Evolutionary conservation across 2,113 vertebrate species (phyloP), one percentile per base, ranked within the genome.

Genomic region (Lathamus discolor): DNA sequence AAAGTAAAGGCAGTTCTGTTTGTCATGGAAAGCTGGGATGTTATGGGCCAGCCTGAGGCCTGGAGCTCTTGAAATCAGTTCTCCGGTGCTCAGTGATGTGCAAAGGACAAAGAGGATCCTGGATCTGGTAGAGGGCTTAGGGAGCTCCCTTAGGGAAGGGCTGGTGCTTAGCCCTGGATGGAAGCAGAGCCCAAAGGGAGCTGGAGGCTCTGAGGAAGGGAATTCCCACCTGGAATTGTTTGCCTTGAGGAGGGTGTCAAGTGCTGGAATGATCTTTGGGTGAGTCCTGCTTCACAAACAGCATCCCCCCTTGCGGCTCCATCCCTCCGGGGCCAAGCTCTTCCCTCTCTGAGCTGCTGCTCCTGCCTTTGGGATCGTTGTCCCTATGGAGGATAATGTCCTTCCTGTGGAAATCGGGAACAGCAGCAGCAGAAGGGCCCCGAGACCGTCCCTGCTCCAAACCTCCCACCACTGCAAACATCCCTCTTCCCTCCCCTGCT

Each of bases 351-450:
- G 23, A 85, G 44, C 27, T 3, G 54, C 62, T n/a, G 69, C 57
- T 77, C 7, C 64, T 86, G 77, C 92, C 59, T 61, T n/a, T 33
- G 4, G 62, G 8, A 1, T 13, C 13, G n/a, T 52, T 6, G 20
- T 59, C 59, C 52, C 49, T 2, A 23, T 3, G 37, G 2, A 10
- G 88, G 79, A 39, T 88, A 69, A 83, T 88, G 83, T 75, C 73
- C 78, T 88, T 88, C 92, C 92, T 64, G 83, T 87, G 92, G 68
- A 73, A 80, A 83, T 83, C 55, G 63, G 88, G 83, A 93, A 77
- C 48, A 73, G 83, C 59, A 61, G 81, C 68, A 31, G 70, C 77
- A 33, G 52, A 83, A 78, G 61, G 92, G 78, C 73, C 74, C 78
- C 49, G 9, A 4, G 48, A 83, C 61, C 92, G 57, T 74, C 78